A percentile compares a stretch with the other conserved stretches of the same genome.
Evolutionary conservation across 2,113 vertebrate genomes (phyloP).

Genomic region (Reinhardtius hippoglossoides): DNA sequence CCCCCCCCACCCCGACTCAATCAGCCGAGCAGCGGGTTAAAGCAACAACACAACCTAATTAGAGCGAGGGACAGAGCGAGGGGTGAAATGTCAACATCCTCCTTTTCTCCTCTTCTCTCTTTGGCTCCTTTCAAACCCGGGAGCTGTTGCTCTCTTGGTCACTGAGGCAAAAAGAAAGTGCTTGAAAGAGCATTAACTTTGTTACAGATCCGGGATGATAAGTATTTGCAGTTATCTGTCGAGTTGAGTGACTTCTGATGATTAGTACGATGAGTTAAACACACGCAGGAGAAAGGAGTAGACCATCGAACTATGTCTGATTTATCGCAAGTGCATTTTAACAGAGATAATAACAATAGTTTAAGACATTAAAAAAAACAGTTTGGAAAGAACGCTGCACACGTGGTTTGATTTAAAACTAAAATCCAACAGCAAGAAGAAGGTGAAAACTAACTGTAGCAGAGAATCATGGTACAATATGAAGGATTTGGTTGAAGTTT

Average conservation of each 20-base stretch:
- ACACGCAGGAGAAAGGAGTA: too few relatives aligned
- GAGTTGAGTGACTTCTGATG: too few relatives aligned
- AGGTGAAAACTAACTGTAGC: too few relatives aligned
- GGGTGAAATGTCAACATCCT: constrained; percentile 85
- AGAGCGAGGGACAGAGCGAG: constrained; percentile 79
- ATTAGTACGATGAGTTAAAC: too few relatives aligned
- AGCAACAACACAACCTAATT: constrained; percentile 90
- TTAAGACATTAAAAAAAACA: too few relatives aligned
- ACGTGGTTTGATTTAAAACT: not conserved
- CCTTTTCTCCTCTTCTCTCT: constrained; percentile 46
- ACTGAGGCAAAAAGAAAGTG: constrained; percentile 54
- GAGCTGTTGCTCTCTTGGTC: constrained; percentile 81
- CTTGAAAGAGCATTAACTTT: constrained; percentile 38
- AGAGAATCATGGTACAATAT: too few relatives aligned
- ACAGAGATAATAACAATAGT: not conserved
- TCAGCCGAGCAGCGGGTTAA: constrained; percentile 83
- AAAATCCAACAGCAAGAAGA: not conserved
- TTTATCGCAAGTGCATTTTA: too few relatives aligned
- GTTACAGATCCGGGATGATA: constrained; percentile 27
- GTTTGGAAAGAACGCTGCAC: not conserved
- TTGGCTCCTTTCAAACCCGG: constrained; percentile 37
- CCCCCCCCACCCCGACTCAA: constrained; percentile 73
- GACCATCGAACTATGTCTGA: too few relatives aligned
- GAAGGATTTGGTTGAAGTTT: too few relatives aligned
- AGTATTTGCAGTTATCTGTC: constrained; percentile 1